These are phyloP conservation scores for Mionectes macconnelli DNA, from an alignment of 2,113 vertebrate species.

Conservation along the genomic window DNA sequence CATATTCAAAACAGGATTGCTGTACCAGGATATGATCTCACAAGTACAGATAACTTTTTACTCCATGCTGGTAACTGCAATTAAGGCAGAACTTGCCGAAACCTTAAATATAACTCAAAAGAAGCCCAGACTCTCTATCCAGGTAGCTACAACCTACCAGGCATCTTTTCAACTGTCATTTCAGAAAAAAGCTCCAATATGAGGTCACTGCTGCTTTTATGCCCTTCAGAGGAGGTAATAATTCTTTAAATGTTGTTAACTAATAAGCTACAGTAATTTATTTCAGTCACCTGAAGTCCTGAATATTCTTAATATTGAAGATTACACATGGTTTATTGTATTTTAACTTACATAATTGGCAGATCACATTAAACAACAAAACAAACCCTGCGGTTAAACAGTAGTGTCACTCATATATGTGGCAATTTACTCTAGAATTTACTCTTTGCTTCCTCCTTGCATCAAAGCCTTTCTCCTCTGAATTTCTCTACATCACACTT, in stretches of 20 bases:
- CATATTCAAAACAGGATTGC: neutral
- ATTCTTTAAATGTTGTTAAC: neutral
- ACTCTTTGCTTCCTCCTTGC: neutral
- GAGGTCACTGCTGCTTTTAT: neutral
- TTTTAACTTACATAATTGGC: neutral
- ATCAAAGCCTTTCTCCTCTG: neutral
- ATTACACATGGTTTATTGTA: neutral
- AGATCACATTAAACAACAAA: neutral
- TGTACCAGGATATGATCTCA: neutral
- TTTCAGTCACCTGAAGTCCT: neutral
- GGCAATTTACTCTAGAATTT: neutral
- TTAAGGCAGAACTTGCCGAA: neutral
- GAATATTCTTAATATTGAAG: neutral
- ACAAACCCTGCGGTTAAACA: neutral
- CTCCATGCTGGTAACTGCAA: neutral
- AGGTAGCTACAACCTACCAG: neutral
- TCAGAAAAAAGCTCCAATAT: neutral
- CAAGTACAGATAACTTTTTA: neutral
- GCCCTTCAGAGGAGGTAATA: neutral
- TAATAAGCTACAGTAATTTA: neutral
- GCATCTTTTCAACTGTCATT: neutral
- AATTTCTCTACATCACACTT: neutral
- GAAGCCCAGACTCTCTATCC: neutral
- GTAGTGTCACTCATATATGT: neutral
- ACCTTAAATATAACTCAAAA: neutral